Percentiles rank a stretch among this genome's conserved stretches.
phyloP scores from a whole-genome alignment of 2,113 vertebrate genomes.

The Dicerorhinus sumatrensis region DNA sequence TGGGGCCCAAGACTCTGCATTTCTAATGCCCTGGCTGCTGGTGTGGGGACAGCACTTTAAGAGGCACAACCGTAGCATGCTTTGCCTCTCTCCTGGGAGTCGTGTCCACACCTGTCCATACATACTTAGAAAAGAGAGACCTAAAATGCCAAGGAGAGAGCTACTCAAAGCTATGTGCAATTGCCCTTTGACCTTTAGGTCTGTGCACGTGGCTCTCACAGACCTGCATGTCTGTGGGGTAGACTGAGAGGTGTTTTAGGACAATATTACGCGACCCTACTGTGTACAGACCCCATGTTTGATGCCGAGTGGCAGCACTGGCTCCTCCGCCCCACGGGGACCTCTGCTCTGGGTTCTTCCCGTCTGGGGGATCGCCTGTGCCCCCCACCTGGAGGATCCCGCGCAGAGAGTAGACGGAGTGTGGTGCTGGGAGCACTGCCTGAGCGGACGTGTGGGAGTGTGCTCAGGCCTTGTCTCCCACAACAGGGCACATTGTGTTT shows the following conservation, averaged over 20 bases:
- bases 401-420: background rate
- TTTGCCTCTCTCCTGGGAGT: background rate
- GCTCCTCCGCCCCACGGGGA: background rate
- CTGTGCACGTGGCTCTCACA: background rate
- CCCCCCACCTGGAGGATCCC: background rate
- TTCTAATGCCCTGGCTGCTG: background rate
- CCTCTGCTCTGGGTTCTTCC: background rate
- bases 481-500: background rate
- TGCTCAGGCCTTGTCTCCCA: no score
- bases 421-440: no score
- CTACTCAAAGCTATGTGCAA: background rate
- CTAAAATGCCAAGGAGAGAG: background rate
- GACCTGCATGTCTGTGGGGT: background rate
- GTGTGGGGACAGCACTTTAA: background rate
- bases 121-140: background rate
- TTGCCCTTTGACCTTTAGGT: background rate
- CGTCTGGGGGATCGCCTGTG: background rate
- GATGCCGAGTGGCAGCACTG: slow-evolving; percentile 59
- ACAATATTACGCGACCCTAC: slow-evolving; percentile 6
- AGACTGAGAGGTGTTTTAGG: slow-evolving; percentile 73
- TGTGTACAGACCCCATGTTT: slow-evolving; percentile 61
- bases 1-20: background rate
- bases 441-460: no score
- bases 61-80: background rate
- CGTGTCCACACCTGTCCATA: background rate